These are phyloP conservation scores for Notospermus geniculatus DNA, from an alignment of 1,140 invertebrate genomes.

Conservation along the genomic window DNA sequence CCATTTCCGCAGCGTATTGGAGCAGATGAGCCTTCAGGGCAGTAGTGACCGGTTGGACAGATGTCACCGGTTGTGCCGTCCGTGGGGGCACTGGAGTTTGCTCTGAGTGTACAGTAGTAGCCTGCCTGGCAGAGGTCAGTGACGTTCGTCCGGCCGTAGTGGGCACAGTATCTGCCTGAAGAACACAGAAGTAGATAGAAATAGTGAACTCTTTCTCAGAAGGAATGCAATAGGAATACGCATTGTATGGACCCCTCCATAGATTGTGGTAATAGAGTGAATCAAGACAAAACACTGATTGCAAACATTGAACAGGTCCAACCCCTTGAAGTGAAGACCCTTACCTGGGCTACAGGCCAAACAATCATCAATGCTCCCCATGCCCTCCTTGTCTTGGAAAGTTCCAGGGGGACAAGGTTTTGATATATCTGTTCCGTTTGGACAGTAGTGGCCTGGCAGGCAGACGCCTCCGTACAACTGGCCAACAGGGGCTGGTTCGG, in stretches of 20 bases:
- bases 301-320: too few species aligned
- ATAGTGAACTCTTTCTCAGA: too few species aligned
- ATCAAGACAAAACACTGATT: too few species aligned
- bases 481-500: slow-evolving; percentile 33
- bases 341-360: slow-evolving; percentile 41
- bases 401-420: slow-evolving; percentile 42
- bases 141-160: slow-evolving; percentile 30
- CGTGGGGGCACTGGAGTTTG: slow-evolving; percentile 39
- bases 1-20: slow-evolving; percentile 40
- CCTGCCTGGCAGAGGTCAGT: slow-evolving; percentile 42
- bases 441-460: slow-evolving; percentile 44
- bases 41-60: slow-evolving; percentile 43
- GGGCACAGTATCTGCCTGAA: slow-evolving; percentile 45
- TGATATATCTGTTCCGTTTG: slow-evolving; percentile 40
- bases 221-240: too few species aligned
- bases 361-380: slow-evolving; percentile 35
- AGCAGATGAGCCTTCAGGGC: slow-evolving; percentile 31
- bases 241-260: too few species aligned
- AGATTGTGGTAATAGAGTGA: too few species aligned
- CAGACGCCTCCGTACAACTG: slow-evolving; percentile 43
- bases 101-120: slow-evolving; percentile 41
- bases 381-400: slow-evolving; percentile 34
- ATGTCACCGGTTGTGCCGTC: slow-evolving; percentile 48
- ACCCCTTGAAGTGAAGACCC: too few species aligned
- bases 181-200: slow-evolving; percentile 21